Conservation (phyloP, 2,113 vertebrate species). For the Forbesichthys papilliferus region DNA sequence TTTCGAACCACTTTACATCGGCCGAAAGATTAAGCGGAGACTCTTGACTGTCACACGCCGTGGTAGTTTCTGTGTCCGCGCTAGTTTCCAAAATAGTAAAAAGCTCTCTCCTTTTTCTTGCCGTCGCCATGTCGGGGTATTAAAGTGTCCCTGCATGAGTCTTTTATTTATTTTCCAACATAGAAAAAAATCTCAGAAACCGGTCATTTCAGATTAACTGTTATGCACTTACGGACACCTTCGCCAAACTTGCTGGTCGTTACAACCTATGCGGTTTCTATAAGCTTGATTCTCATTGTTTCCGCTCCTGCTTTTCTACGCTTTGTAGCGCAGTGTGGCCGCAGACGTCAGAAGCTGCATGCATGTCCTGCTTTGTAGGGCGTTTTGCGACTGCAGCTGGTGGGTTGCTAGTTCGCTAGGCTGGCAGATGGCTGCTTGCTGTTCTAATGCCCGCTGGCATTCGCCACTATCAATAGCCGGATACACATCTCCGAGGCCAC, state of each 20-base stretch:
- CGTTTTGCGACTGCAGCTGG: slow-evolving; percentile 85
- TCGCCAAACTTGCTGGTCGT: slow-evolving; percentile 67
- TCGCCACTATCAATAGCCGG: slow-evolving; percentile 73
- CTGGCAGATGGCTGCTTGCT: slow-evolving; percentile 83
- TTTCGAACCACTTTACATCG: slow-evolving; percentile 84
- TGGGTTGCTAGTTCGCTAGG: slow-evolving; percentile 77
- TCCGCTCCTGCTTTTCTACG: slow-evolving; percentile 78
- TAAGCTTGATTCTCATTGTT: slow-evolving; percentile 77
- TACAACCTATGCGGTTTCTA: slow-evolving; percentile 67
- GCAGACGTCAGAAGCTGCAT: slow-evolving; percentile 87
- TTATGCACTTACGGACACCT: slow-evolving; percentile 63
- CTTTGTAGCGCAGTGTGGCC: slow-evolving; percentile 84
- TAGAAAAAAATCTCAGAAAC: slow-evolving; percentile 66
- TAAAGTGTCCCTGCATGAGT: slow-evolving; percentile 85
- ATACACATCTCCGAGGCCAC: slow-evolving; percentile 61
- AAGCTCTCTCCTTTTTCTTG: slow-evolving; percentile 84
- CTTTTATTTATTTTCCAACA: slow-evolving; percentile 69
- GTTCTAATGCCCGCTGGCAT: slow-evolving; percentile 81
- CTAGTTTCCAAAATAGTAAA: slow-evolving; percentile 86
- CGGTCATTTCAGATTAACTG: slow-evolving; percentile 65
- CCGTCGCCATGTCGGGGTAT: slow-evolving; percentile 84
- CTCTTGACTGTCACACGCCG: slow-evolving; percentile 74
- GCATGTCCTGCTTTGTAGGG: slow-evolving; percentile 86
- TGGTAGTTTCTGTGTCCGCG: slow-evolving; percentile 79
- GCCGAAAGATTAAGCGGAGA: slow-evolving; percentile 78